These are phyloP conservation scores for Peromyscus attwateri DNA, from an alignment of 2,797 vertebrate genomes.

Conservation along the genomic window DNA sequence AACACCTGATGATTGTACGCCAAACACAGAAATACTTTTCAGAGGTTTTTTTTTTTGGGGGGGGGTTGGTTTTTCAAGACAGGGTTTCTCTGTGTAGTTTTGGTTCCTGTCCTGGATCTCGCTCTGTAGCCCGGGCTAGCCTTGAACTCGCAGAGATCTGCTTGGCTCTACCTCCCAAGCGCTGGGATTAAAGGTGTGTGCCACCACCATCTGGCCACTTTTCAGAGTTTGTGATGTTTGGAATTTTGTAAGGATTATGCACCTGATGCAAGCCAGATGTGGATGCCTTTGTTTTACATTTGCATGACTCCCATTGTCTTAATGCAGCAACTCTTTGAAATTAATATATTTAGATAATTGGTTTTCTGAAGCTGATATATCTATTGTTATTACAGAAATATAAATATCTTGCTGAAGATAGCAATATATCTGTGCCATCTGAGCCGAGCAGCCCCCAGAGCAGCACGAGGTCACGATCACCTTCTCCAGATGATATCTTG, in stretches of 20 bases:
- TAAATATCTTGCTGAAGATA: slow-evolving; percentile 93
- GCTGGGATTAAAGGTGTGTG: too few species aligned
- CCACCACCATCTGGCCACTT: too few species aligned
- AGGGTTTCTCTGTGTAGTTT: too few species aligned
- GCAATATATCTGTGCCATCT: slow-evolving; percentile 93
- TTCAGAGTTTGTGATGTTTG: not conserved
- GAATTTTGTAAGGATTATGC: slow-evolving; percentile 53
- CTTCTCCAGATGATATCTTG: slow-evolving; percentile 97
- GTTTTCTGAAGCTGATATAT: slow-evolving; percentile 52
- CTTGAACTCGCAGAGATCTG: too few species aligned
- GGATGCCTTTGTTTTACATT: not conserved
- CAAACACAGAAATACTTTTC: not conserved
- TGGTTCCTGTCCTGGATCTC: too few species aligned
- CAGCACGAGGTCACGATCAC: slow-evolving; percentile 95
- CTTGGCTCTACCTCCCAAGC: too few species aligned
- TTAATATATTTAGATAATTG: not conserved
- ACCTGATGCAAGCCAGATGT: slow-evolving; percentile 10
- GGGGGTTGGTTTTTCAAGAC: too few species aligned
- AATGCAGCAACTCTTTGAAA: not conserved
- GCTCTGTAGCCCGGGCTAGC: too few species aligned
- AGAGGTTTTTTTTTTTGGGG: too few species aligned
- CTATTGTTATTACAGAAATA: slow-evolving; percentile 93
- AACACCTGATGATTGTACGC: not conserved
- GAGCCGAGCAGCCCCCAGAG: slow-evolving; percentile 99
- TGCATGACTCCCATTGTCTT: not conserved